Percentiles rank a stretch among this genome's conserved stretches.
Evolutionary conservation across 2,113 vertebrate genomes (phyloP).

Genomic region (Camelus dromedarius): DNA sequence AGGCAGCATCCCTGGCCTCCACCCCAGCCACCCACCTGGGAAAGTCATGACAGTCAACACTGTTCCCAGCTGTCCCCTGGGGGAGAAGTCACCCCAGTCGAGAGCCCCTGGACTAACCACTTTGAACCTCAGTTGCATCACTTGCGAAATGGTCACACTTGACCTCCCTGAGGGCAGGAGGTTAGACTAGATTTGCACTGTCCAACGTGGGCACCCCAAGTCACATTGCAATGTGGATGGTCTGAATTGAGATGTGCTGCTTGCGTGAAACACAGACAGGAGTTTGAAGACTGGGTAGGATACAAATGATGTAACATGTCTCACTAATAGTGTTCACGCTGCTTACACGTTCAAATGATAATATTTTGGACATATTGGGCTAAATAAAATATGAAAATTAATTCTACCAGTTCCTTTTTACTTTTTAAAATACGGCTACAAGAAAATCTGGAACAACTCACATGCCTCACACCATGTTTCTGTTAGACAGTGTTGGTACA

Average conservation of each 20-base stretch:
- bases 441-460: not conserved
- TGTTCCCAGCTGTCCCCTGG: not conserved
- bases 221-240: too few species aligned
- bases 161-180: not conserved
- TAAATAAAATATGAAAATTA: constrained; percentile 22
- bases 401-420: not conserved
- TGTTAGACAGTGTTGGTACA: too few species aligned
- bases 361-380: not conserved
- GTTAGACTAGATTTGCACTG: not conserved
- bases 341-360: not conserved
- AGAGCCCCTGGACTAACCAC: not conserved
- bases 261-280: not conserved
- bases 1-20: not conserved
- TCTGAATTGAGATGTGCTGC: too few species aligned
- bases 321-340: not conserved
- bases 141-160: not conserved
- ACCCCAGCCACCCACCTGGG: not conserved
- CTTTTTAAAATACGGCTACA: not conserved
- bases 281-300: not conserved
- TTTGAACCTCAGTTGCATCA: not conserved
- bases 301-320: not conserved
- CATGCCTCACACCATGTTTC: not conserved
- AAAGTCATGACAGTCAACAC: not conserved
- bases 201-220: not conserved
- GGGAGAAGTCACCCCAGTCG: not conserved